Evolutionary conservation across 2,797 vertebrate genomes (phyloP).

Genomic region (Myotis planiceps): DNA sequence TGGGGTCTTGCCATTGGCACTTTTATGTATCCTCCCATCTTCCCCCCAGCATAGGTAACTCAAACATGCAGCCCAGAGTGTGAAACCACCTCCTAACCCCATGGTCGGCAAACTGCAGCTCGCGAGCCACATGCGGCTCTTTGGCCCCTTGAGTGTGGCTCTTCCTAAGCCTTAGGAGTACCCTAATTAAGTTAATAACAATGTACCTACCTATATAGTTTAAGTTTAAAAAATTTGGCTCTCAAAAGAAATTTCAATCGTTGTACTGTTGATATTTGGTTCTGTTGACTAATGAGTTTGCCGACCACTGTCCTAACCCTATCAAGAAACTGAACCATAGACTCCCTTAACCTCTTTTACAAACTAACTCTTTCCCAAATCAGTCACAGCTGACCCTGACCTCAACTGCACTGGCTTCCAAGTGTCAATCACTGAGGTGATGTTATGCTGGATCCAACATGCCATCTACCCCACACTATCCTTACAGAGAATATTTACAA

Average conservation of each 20-base stretch:
- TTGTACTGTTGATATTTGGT: too few relatives aligned
- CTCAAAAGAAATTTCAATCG: too few relatives aligned
- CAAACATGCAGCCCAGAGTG: neutral
- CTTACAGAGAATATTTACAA: neutral
- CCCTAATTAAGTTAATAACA: too few relatives aligned
- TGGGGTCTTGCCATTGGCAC: neutral
- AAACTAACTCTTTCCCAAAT: neutral
- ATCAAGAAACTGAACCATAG: neutral
- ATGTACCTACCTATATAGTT: too few relatives aligned
- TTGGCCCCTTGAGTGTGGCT: too few relatives aligned
- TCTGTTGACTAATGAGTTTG: too few relatives aligned
- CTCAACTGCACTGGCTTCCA: neutral
- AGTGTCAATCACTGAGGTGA: neutral
- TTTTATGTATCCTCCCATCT: neutral
- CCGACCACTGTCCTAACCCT: neutral
- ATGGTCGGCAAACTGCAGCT: too few relatives aligned
- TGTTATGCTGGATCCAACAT: neutral
- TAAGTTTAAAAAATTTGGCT: too few relatives aligned
- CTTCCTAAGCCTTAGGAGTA: too few relatives aligned
- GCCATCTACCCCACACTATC: neutral
- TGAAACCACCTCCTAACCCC: neutral
- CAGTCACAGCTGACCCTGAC: neutral
- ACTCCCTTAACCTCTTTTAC: neutral
- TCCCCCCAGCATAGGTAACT: neutral
- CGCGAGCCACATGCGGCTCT: too few relatives aligned